Conservation (phyloP, 30 jellyfish, hydroid and myxozoan species). For the Hydra vulgaris region DNA sequence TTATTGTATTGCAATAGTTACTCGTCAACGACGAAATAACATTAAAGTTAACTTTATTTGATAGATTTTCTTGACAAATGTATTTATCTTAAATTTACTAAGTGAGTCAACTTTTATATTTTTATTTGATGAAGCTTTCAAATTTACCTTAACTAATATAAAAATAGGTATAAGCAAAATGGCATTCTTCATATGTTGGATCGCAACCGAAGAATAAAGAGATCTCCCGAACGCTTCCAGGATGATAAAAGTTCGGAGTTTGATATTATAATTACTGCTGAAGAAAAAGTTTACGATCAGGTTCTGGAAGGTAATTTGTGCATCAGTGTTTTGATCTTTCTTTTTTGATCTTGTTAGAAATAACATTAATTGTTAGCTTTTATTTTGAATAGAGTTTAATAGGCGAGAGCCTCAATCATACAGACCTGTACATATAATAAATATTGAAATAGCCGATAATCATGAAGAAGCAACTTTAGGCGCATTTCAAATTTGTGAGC, state of each 20-base stretch:
- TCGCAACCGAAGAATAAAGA: conserved; percentile 80
- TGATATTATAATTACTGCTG: conserved; percentile 75
- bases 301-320: conserved; percentile 85
- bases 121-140: too few species aligned
- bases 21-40: too few species aligned
- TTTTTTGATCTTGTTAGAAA: too few species aligned
- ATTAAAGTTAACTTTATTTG: too few species aligned
- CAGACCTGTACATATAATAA: conserved; percentile 85
- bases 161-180: conserved; percentile 80
- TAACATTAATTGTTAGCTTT: too few species aligned
- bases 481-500: conserved; percentile 70
- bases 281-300: conserved; percentile 89
- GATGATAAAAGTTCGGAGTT: conserved; percentile 54
- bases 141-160: conserved; percentile 40
- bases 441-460: conserved; percentile 79
- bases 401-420: conserved; percentile 69
- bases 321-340: too few species aligned
- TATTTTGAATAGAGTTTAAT: conserved; percentile 67
- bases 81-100: too few species aligned
- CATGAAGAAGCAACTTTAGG: conserved; percentile 97
- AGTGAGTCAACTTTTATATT: too few species aligned
- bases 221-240: conserved; percentile 76
- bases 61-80: too few species aligned
- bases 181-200: conserved; percentile 96
- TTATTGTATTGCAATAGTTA: too few species aligned